Conservation (phyloP, 2,113 vertebrate genomes). For the Pyrgilauda ruficollis region DNA sequence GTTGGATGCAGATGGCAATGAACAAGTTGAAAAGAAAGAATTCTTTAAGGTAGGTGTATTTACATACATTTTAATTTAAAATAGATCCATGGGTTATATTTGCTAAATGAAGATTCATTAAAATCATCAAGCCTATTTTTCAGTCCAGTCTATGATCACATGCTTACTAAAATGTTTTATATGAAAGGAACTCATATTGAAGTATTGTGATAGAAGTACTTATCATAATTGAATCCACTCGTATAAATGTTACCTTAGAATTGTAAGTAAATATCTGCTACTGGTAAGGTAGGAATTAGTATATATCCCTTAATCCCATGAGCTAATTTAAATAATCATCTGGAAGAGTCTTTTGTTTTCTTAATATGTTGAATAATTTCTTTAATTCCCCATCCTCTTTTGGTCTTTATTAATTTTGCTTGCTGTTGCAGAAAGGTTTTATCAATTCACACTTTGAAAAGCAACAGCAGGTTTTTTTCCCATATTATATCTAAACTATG, state of each 20-base stretch:
- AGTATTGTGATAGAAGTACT: not conserved
- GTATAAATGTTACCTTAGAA: not conserved
- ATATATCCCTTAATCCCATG: not conserved
- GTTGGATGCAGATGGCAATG: slow-evolving; percentile 93
- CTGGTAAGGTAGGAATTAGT: not conserved
- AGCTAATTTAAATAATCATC: not conserved
- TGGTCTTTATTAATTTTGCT: not conserved
- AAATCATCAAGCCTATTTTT: not conserved
- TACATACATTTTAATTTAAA: not conserved
- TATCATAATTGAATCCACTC: not conserved
- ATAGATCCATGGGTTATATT: not conserved
- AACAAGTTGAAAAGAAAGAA: slow-evolving; percentile 93
- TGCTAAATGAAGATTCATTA: not conserved
- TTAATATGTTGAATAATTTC: not conserved
- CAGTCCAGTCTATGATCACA: not conserved
- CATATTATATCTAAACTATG: not conserved
- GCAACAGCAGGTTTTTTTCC: not conserved
- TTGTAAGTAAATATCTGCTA: not conserved
- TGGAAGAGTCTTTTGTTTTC: not conserved
- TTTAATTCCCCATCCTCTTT: not conserved
- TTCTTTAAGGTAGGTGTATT: slow-evolving; percentile 87
- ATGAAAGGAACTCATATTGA: not conserved
- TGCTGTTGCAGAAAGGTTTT: not conserved
- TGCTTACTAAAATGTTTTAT: not conserved
- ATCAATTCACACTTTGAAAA: not conserved